Conservation (phyloP, 2,888 invertebrate genomes). For the Daptonema setosum region DNA sequence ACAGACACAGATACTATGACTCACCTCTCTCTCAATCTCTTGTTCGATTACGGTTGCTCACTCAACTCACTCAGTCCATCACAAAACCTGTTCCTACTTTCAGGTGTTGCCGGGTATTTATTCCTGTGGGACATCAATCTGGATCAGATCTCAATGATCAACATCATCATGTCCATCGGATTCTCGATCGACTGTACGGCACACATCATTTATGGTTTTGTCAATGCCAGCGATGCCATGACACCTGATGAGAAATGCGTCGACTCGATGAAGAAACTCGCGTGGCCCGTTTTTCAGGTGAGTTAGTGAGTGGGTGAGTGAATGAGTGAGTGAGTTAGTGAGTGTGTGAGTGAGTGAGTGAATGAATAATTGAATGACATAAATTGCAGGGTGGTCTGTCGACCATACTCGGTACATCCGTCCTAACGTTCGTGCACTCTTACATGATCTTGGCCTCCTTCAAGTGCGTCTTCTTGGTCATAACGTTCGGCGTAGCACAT, state of each 20-base stretch:
- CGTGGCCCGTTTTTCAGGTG: conserved; percentile 20
- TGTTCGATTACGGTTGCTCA: neutral
- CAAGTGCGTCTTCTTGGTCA: conserved; percentile 83
- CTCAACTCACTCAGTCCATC: neutral
- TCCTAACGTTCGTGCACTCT: conserved; percentile 64
- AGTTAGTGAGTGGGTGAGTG: no score
- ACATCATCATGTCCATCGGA: conserved; percentile 82
- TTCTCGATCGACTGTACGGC: conserved; percentile 83
- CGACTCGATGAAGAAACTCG: conserved; percentile 23
- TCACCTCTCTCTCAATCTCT: neutral
- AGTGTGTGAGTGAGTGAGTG: no score
- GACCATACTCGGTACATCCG: conserved; percentile 67
- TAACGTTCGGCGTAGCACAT: conserved; percentile 75
- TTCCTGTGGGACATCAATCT: conserved; percentile 78
- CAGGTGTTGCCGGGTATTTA: conserved; percentile 74
- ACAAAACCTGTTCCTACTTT: no score
- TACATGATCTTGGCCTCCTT: conserved; percentile 79
- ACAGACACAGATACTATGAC: neutral
- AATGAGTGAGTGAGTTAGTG: no score
- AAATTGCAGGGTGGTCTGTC: neutral
- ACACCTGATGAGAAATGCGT: conserved; percentile 43
- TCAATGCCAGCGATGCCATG: conserved; percentile 46
- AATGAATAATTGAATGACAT: no score
- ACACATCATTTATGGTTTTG: conserved; percentile 81
- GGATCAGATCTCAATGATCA: conserved; percentile 66